These are phyloP conservation scores for Sapayoa aenigma DNA, from an alignment of 2,113 vertebrate genomes.

Conservation along the genomic window DNA sequence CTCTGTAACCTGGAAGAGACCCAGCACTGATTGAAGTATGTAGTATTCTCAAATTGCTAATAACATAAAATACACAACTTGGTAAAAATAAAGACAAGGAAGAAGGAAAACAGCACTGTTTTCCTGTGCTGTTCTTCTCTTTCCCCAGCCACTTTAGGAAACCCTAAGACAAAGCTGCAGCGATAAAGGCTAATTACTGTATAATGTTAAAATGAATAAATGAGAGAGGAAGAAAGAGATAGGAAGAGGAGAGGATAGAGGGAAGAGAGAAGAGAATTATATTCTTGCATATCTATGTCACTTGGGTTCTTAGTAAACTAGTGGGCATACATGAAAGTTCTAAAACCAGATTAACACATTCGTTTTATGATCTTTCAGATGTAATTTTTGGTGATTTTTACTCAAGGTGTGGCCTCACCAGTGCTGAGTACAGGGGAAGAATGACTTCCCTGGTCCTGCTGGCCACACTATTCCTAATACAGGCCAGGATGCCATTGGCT, in stretches of 20 bases:
- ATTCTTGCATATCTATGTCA: not conserved
- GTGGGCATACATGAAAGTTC: rapidly evolving
- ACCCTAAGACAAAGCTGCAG: not conserved
- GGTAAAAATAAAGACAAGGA: not conserved
- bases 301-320: not conserved
- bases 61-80: not conserved
- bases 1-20: not conserved
- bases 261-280: no score
- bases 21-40: not conserved
- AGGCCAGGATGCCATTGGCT: no score
- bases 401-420: no score
- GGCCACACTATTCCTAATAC: no score
- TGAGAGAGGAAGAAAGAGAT: not conserved
- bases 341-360: not conserved
- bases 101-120: no score
- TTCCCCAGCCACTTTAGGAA: not conserved
- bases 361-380: not conserved
- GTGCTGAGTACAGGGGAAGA: no score
- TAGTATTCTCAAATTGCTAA: not conserved
- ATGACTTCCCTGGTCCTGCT: no score
- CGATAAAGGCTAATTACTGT: not conserved
- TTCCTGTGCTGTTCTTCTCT: not conserved
- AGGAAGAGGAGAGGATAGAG: no score
- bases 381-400: no score
- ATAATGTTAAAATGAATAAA: not conserved